Conservation (phyloP, 2,113 vertebrate genomes). For the Antechinus stuartii region DNA sequence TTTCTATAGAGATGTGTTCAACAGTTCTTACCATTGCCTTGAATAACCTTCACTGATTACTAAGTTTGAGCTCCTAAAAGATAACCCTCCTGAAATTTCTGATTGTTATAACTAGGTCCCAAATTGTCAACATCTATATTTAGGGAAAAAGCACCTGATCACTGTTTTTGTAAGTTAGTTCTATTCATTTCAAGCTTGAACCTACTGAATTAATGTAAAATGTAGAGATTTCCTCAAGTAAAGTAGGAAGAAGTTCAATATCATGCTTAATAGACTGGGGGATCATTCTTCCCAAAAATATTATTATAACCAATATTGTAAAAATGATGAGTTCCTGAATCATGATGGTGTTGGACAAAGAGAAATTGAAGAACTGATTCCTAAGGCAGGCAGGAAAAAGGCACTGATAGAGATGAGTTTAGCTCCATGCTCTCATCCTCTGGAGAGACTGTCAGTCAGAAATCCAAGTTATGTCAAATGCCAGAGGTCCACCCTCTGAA, state of each 20-base stretch:
- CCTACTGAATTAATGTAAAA: not conserved
- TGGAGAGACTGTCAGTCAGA: no score
- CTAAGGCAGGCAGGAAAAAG: no score
- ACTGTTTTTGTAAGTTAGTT: not conserved
- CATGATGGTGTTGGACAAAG: no score
- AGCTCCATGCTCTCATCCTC: no score
- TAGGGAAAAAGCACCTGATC: not conserved
- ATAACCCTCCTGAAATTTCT: not conserved
- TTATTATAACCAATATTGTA: not conserved
- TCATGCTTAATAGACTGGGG: not conserved
- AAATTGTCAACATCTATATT: not conserved
- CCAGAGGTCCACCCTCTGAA: no score
- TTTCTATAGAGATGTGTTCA: not conserved
- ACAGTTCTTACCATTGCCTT: not conserved
- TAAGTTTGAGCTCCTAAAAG: not conserved
- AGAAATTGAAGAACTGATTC: no score
- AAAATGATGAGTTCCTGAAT: no score
- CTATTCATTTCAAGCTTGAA: not conserved
- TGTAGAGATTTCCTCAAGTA: not conserved
- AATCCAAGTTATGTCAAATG: no score
- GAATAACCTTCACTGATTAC: not conserved
- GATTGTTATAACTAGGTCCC: not conserved
- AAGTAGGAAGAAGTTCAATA: not conserved
- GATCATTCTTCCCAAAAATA: no score
- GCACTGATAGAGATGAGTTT: no score